Base-by-base conservation (phyloP, 2,797 vertebrate genomes). In the Phoebastria nigripes region DNA sequence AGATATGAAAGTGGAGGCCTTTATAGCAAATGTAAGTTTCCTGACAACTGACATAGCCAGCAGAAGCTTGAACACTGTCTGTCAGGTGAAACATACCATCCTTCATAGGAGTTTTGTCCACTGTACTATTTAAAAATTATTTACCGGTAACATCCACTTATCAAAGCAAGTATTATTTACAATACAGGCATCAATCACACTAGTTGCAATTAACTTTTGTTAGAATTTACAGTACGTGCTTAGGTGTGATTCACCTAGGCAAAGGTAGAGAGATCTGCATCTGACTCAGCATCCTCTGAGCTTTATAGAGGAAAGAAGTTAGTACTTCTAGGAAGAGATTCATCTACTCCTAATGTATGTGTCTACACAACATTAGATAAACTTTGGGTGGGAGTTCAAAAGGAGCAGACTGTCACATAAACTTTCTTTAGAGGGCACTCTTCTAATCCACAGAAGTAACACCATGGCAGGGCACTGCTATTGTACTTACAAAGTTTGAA, bases 281-380 rank as follows among this genome's bases (percentile, higher is more conserved):
- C 56, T 95, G 93, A 94, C 65, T 95, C 88, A 69, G 41, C 69
- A 86, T 81, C 82, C 82, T 88, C 65, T 90, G 80, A 69, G 65
- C n/a, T 78, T 33, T 31, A 28, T 0, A n/a, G 19, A 71, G 44
- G 28, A 74, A 94, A 59, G 22, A 46, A 61, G 1, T 17, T 15
- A 9, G 29, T 37, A n/a, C 15, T 71, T 39, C 18, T 9, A 78
- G 10, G 14, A 77, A 41, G 19, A 85, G 56, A 86, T 54, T 54
- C 8, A 56, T 10, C 44, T 63, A 4, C n/a, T 77, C 12, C 37
- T 31, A 6, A 9, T 2, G 2, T n/a, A 6, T 15, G 20, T 11
- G 2, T 37, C 52, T 61, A 31, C 3, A 26, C 0, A 1, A 61
- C 24, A 31, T 19, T 11, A 59, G 63, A 33, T n/a, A 72, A 87